Evolutionary conservation across 2,113 vertebrate genomes (phyloP).

Genomic region (Corythoichthys intestinalis): DNA sequence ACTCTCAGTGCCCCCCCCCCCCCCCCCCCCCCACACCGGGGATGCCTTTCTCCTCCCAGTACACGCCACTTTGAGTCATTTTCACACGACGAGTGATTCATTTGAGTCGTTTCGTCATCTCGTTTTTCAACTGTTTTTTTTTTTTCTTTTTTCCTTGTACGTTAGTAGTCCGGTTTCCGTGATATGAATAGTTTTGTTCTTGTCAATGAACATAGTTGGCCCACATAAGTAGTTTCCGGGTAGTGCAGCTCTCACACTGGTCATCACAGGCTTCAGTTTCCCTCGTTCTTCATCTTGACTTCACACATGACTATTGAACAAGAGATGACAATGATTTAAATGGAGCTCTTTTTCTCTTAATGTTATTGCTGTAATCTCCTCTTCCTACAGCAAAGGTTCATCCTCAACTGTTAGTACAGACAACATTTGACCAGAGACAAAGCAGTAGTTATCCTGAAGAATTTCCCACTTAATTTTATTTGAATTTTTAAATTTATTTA

Average conservation of each 20-base stretch:
- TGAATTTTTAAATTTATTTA: too few relatives aligned
- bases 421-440: too few relatives aligned
- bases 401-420: too few relatives aligned
- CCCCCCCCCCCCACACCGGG: conserved; percentile 26
- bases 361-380: too few relatives aligned
- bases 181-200: conserved; percentile 24
- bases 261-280: not conserved
- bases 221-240: not conserved
- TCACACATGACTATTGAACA: not conserved
- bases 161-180: conserved; percentile 14
- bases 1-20: conserved; percentile 23
- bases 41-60: conserved; percentile 21
- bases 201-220: conserved; percentile 14
- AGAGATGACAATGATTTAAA: not conserved
- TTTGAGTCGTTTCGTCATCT: conserved; percentile 16
- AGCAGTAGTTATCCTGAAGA: too few relatives aligned
- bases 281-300: not conserved
- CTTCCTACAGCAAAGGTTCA: too few relatives aligned
- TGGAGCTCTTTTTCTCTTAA: not conserved
- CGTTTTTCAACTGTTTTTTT: conserved; percentile 2
- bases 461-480: too few relatives aligned
- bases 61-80: conserved; percentile 43
- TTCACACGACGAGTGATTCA: conserved; percentile 16
- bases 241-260: not conserved
- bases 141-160: not conserved